phyloP scores from a whole-genome alignment of 2,888 invertebrate genomes.

The Pycnomerus fuliginosus region DNA sequence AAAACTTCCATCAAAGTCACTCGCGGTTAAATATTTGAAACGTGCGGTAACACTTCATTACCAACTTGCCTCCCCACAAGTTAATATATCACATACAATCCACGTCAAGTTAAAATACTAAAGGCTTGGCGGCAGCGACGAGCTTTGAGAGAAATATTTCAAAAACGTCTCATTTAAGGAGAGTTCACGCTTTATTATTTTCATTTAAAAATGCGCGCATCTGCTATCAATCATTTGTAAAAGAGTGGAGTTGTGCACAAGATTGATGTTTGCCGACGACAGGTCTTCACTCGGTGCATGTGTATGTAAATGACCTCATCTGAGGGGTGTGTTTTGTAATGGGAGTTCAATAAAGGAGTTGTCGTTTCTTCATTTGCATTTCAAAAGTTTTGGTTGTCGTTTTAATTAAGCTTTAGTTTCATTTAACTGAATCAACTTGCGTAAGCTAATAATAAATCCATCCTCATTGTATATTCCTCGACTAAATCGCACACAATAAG shows the following conservation, averaged over 20 bases:
- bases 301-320: slow-evolving; percentile 6
- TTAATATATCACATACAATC: slow-evolving; percentile 18
- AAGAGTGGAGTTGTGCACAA: background rate
- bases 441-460: too few relatives aligned
- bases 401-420: too few relatives aligned
- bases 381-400: too few relatives aligned
- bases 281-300: slow-evolving; percentile 2
- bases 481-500: too few relatives aligned
- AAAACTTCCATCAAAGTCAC: slow-evolving; percentile 14
- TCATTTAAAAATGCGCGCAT: slow-evolving; percentile 21
- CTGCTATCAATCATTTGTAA: slow-evolving; percentile 4
- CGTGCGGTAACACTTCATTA: slow-evolving; percentile 17
- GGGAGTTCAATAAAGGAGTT: too few relatives aligned
- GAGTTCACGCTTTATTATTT: slow-evolving; percentile 21
- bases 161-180: slow-evolving; percentile 24
- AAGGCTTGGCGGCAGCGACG: slow-evolving; percentile 6
- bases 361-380: too few relatives aligned
- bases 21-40: slow-evolving; percentile 9
- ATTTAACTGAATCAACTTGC: too few relatives aligned
- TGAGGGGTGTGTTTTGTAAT: too few relatives aligned
- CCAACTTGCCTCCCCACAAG: slow-evolving; percentile 6
- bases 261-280: slow-evolving; percentile 6
- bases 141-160: slow-evolving; percentile 13
- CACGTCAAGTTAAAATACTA: slow-evolving; percentile 11
- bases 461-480: too few relatives aligned